Conservation (phyloP, 2,888 invertebrate genomes). For the Ophion ellenae region DNA sequence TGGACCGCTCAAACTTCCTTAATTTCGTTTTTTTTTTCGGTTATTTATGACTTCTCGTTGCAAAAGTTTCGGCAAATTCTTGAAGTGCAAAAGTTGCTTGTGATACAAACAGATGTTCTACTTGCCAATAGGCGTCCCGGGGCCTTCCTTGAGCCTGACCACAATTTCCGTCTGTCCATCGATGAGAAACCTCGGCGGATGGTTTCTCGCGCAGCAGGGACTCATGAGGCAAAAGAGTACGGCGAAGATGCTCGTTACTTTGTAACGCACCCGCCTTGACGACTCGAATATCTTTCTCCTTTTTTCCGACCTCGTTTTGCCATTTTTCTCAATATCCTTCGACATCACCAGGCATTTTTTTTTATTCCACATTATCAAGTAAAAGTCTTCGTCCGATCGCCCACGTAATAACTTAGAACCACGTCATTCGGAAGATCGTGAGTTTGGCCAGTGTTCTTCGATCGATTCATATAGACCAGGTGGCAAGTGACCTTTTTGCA, state of each 20-base stretch:
- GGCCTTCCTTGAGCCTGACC: conserved; percentile 93
- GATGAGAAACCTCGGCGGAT: conserved; percentile 94
- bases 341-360: conserved; percentile 39
- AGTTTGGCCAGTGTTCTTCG: conserved; percentile 29
- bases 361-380: conserved; percentile 38
- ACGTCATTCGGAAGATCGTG: conserved; percentile 32
- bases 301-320: conserved; percentile 50
- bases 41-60: background rate
- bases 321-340: conserved; percentile 61
- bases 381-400: conserved; percentile 64
- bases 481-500: conserved; percentile 45
- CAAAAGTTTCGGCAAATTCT: background rate
- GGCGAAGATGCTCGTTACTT: conserved; percentile 66
- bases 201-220: conserved; percentile 86
- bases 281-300: conserved; percentile 59
- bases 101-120: conserved; percentile 62
- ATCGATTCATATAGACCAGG: conserved; percentile 46
- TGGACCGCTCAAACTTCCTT: too few species aligned
- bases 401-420: conserved; percentile 60
- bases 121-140: conserved; percentile 94
- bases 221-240: conserved; percentile 71
- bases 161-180: conserved; percentile 96
- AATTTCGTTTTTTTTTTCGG: too few species aligned
- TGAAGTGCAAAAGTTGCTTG: background rate
- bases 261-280: conserved; percentile 71